phyloP scores from a whole-genome alignment of 2,113 vertebrate genomes.

The Neoarius graeffei region DNA sequence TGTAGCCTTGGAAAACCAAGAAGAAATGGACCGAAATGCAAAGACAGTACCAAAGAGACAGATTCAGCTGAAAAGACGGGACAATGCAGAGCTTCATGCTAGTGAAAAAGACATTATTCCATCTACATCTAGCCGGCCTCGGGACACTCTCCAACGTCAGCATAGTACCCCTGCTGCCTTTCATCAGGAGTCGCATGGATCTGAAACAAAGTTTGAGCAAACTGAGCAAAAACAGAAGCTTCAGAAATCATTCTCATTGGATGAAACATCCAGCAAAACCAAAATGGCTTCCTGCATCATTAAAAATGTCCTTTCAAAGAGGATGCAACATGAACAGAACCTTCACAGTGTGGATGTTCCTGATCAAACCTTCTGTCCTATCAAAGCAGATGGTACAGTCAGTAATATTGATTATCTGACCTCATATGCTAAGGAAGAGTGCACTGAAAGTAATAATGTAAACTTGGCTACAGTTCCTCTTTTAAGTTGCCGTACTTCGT shows the following conservation, averaged over 20 bases:
- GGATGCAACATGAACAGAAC: constrained; percentile 77
- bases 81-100: constrained; percentile 56
- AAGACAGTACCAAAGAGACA: constrained; percentile 88
- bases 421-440: constrained; percentile 46
- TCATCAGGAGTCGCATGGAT: constrained; percentile 33
- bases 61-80: constrained; percentile 82
- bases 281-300: constrained; percentile 82
- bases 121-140: constrained; percentile 36
- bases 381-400: constrained; percentile 29
- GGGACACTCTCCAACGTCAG: constrained; percentile 69
- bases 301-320: constrained; percentile 81
- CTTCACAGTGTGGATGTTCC: constrained; percentile 64
- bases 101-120: constrained; percentile 45
- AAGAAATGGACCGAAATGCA: constrained; percentile 64
- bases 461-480: constrained; percentile 46
- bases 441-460: constrained; percentile 24
- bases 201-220: constrained; percentile 11
- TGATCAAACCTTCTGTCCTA: constrained; percentile 29
- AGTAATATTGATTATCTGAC: constrained; percentile 23
- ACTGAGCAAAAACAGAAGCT: constrained; percentile 59
- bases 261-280: constrained; percentile 71
- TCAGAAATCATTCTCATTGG: constrained; percentile 82
- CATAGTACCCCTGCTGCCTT: constrained; percentile 64
- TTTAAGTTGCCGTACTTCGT: constrained; percentile 58
- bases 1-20: constrained; percentile 74